phyloP scores from a whole-genome alignment of 2,113 vertebrate genomes.

The Ahaetulla prasina region DNA sequence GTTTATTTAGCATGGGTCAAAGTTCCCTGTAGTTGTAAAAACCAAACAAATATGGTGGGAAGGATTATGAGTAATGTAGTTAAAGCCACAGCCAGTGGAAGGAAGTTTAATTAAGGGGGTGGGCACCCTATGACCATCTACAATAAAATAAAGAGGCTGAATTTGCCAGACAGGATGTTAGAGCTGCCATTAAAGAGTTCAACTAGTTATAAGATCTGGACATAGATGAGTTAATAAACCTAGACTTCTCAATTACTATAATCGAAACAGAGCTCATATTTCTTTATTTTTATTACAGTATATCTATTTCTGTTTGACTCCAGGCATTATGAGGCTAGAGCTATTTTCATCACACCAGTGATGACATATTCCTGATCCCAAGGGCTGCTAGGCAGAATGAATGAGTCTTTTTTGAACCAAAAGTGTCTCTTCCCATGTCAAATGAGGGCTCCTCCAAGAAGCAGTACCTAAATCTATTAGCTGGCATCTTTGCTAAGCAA shows the following conservation, averaged over 20 bases:
- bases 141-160: background rate
- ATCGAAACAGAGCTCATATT: conserved; percentile 28
- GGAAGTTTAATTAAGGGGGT: background rate
- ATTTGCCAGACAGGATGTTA: background rate
- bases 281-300: conserved; percentile 39
- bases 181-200: background rate
- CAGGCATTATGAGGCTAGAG: conserved; percentile 13
- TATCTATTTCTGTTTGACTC: conserved; percentile 41
- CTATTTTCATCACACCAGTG: background rate
- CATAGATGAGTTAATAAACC: conserved; percentile 25
- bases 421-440: background rate
- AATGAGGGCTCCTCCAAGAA: background rate
- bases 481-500: background rate
- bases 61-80: background rate
- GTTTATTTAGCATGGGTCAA: background rate
- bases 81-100: background rate
- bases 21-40: background rate
- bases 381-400: conserved; percentile 27
- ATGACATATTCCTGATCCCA: conserved; percentile 41
- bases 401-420: background rate
- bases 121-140: background rate
- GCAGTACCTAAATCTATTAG: background rate
- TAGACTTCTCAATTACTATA: conserved; percentile 4
- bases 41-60: background rate
- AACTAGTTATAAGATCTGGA: background rate